These are phyloP conservation scores for Fregetta grallaria DNA, from an alignment of 2,113 vertebrate genomes.

Conservation along the genomic window DNA sequence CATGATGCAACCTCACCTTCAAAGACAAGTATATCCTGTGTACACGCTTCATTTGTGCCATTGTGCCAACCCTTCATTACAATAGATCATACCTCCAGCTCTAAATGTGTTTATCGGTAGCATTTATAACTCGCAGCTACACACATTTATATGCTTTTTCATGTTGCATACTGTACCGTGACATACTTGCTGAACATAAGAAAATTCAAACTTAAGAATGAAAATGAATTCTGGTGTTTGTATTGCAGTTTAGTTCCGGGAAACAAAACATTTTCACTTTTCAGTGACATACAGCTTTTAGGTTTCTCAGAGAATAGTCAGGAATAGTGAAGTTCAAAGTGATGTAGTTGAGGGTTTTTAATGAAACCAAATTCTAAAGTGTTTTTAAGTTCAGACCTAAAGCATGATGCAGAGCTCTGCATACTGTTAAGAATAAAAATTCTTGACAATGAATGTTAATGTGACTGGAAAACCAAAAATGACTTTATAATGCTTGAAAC, in stretches of 20 bases:
- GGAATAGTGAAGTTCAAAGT: not conserved
- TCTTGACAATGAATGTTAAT: not conserved
- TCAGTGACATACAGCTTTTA: not conserved
- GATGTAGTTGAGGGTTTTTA: not conserved
- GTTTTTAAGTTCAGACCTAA: not conserved
- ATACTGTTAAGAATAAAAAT: not conserved
- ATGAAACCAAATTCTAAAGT: not conserved
- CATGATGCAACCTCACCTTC: slow-evolving; percentile 97
- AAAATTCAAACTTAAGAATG: not conserved
- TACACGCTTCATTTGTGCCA: slow-evolving; percentile 66
- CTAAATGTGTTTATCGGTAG: slow-evolving; percentile 11
- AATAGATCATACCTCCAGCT: slow-evolving; percentile 16
- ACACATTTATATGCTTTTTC: not conserved
- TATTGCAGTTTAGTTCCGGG: not conserved
- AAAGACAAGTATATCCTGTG: slow-evolving; percentile 92
- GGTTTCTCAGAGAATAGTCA: not conserved
- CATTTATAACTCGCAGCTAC: not conserved
- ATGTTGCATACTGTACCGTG: not conserved
- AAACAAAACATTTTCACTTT: not conserved
- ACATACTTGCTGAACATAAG: not conserved
- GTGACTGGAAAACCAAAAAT: not conserved
- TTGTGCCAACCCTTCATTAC: slow-evolving; percentile 39
- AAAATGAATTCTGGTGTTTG: not conserved
- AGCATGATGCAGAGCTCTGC: not conserved
- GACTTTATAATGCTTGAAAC: not conserved